Percentiles rank a stretch among this genome's conserved stretches.
Conservation (phyloP, 2,888 invertebrate species). For the Pilophorus perplexus region DNA sequence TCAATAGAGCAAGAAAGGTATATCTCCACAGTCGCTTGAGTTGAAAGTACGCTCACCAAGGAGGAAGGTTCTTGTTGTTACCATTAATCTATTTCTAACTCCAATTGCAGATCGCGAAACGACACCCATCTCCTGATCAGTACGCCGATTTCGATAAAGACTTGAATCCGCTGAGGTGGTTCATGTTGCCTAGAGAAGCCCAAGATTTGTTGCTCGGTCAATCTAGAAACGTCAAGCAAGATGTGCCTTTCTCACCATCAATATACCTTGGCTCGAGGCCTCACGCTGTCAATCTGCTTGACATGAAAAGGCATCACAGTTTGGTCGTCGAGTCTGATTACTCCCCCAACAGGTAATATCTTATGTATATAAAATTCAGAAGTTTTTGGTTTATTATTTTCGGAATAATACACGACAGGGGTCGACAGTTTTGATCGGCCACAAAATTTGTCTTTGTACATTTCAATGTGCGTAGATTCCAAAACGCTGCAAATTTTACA, state of each 20-base stretch:
- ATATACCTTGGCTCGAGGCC: slow-evolving; percentile 54
- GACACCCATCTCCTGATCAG: slow-evolving; percentile 72
- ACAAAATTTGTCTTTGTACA: too few species aligned
- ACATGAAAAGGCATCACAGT: slow-evolving; percentile 43
- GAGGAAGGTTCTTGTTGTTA: background rate
- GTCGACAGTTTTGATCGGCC: too few species aligned
- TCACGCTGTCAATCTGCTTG: background rate
- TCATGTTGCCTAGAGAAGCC: slow-evolving; percentile 84
- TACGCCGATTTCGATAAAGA: slow-evolving; percentile 67
- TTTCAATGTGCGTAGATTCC: too few species aligned
- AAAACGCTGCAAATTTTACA: too few species aligned
- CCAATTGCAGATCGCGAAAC: slow-evolving; percentile 61
- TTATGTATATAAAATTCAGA: too few species aligned
- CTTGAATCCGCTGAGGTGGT: slow-evolving; percentile 76
- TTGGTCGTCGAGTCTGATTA: slow-evolving; percentile 42
- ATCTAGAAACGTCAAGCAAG: slow-evolving; percentile 72
- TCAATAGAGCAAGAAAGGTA: slow-evolving; percentile 69
- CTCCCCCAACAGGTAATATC: slow-evolving; percentile 1
- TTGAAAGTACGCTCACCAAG: background rate
- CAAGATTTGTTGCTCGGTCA: slow-evolving; percentile 70
- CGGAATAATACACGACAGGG: too few species aligned
- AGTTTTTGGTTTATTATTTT: too few species aligned
- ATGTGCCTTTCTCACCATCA: slow-evolving; percentile 71
- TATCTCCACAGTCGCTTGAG: too few species aligned
- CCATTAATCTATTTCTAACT: slow-evolving; percentile 12